These are phyloP conservation scores for Idaea dimidiata DNA, from an alignment of 2,888 invertebrate genomes.

Conservation along the genomic window DNA sequence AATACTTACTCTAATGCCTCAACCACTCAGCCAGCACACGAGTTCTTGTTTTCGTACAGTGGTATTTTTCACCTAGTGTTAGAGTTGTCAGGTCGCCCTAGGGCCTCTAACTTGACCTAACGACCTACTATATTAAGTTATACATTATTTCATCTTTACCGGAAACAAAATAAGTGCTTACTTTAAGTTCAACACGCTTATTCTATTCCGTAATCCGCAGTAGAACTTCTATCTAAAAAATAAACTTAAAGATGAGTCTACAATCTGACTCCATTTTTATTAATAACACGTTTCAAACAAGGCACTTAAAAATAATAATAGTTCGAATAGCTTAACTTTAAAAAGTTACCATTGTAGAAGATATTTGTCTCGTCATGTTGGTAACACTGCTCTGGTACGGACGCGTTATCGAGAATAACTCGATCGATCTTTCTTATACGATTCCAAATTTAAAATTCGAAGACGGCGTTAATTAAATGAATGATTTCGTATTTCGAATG, in stretches of 20 bases:
- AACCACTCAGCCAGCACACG: too few relatives aligned
- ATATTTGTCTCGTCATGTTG: conserved; percentile 79
- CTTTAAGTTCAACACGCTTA: too few relatives aligned
- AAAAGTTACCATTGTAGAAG: conserved; percentile 75
- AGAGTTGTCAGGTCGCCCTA: too few relatives aligned
- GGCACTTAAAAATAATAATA: conserved; percentile 48
- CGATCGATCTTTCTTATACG: conserved; percentile 66
- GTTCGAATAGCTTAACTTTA: conserved; percentile 76
- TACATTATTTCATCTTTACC: too few relatives aligned
- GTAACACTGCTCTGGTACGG: conserved; percentile 55
- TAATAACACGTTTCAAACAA: conserved; percentile 69
- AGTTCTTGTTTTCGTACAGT: too few relatives aligned
- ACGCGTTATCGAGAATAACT: conserved; percentile 68
- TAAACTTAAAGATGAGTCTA: conserved; percentile 11
- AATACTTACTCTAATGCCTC: too few relatives aligned
- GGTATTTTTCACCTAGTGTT: too few relatives aligned
- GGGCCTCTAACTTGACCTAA: too few relatives aligned
- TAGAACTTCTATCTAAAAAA: conserved; percentile 12
- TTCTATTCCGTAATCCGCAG: too few relatives aligned
- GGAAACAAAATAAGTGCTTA: too few relatives aligned
- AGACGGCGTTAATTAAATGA: conserved; percentile 52
- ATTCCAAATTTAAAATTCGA: conserved; percentile 57
- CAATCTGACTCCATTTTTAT: conserved; percentile 34
- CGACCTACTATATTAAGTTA: too few relatives aligned
- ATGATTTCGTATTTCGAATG: conserved; percentile 18